Conservation (phyloP, 2,797 vertebrate species). For the Chromobotia macracanthus region DNA sequence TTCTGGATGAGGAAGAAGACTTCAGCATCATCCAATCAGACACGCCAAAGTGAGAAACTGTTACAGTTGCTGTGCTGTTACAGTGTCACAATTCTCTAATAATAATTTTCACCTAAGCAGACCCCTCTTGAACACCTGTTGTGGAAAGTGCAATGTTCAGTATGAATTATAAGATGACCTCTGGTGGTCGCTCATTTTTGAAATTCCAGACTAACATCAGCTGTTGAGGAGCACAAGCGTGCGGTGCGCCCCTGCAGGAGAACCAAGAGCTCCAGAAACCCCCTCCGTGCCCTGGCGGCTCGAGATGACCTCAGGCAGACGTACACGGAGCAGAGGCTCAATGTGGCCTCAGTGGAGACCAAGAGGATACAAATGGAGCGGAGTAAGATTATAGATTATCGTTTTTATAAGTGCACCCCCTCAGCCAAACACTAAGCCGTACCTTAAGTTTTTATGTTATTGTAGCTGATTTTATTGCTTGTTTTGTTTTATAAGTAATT, state of each 20-base stretch:
- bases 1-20: constrained; percentile 73
- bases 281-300: constrained; percentile 78
- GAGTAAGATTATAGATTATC: constrained; percentile 72
- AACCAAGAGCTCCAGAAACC: constrained; percentile 81
- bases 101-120: too few relatives aligned
- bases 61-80: not conserved
- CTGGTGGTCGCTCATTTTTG: not conserved
- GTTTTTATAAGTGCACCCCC: too few relatives aligned
- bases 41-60: constrained; percentile 72
- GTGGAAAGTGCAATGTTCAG: too few relatives aligned
- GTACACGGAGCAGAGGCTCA: constrained; percentile 83
- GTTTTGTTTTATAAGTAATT: too few relatives aligned
- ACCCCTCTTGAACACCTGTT: too few relatives aligned
- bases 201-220: constrained; percentile 73
- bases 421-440: too few relatives aligned
- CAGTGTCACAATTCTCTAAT: not conserved
- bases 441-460: too few relatives aligned
- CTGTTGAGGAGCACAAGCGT: constrained; percentile 78
- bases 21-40: constrained; percentile 71
- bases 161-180: not conserved
- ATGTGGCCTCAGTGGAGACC: constrained; percentile 77
- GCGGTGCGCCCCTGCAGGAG: constrained; percentile 76
- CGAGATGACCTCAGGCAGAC: constrained; percentile 80
- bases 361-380: constrained; percentile 82
- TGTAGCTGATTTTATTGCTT: too few relatives aligned